Evolutionary conservation across 2,888 invertebrate species (phyloP).

Genomic region (Caenorhabditis sp.): DNA sequence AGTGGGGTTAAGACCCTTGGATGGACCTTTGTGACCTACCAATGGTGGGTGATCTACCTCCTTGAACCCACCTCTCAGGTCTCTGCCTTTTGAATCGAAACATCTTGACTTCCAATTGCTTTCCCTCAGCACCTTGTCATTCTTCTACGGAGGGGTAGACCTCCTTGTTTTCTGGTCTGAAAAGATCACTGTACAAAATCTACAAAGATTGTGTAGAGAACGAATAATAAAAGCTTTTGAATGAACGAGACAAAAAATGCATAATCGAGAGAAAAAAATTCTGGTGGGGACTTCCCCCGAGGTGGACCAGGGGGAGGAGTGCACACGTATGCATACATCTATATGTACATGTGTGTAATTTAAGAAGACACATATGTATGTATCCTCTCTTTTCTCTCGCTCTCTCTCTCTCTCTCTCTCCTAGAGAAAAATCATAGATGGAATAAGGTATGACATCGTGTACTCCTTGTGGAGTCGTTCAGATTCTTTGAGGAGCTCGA

Average conservation of each 20-base stretch:
- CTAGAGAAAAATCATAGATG: not conserved
- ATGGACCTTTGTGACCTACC: too few relatives aligned
- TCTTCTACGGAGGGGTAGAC: too few relatives aligned
- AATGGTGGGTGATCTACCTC: too few relatives aligned
- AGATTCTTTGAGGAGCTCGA: too few relatives aligned
- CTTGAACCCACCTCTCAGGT: conserved; percentile 37
- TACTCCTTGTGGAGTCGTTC: too few relatives aligned
- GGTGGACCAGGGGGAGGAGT: not conserved
- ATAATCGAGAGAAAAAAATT: conserved; percentile 1
- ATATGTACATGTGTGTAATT: conserved; percentile 41
- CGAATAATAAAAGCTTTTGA: too few relatives aligned
- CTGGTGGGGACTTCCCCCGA: not conserved
- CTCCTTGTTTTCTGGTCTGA: too few relatives aligned
- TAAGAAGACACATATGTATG: conserved; percentile 44
- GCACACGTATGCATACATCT: not conserved
- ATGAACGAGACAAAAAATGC: not conserved
- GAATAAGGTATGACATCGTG: too few relatives aligned
- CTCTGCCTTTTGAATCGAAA: conserved; percentile 35
- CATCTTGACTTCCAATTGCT: conserved; percentile 1
- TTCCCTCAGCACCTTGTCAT: not conserved
- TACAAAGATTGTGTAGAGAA: too few relatives aligned
- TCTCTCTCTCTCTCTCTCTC: not conserved
- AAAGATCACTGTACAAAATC: too few relatives aligned
- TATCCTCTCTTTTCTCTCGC: too few relatives aligned
- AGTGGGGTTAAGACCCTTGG: too few relatives aligned